phyloP scores from a whole-genome alignment of 2,113 vertebrate species.

The Anolis carolinensis region DNA sequence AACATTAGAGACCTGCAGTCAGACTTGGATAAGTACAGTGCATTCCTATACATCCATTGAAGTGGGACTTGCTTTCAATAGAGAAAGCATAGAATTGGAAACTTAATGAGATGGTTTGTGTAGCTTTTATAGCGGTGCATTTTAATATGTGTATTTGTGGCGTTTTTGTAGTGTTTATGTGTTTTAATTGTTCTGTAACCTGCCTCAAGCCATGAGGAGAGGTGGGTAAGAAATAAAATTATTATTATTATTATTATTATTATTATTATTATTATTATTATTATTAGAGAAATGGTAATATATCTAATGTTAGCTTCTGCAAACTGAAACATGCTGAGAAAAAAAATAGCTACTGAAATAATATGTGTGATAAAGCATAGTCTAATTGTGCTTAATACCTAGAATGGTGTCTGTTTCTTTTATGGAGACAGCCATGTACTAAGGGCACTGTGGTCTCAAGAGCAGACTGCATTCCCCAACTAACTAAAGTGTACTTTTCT shows the following conservation, averaged over 20 bases:
- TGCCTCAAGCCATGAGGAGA: too few relatives aligned
- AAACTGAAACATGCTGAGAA: not conserved
- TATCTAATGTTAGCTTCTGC: not conserved
- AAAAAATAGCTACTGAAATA: not conserved
- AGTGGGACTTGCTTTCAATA: not conserved
- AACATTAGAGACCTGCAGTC: too few relatives aligned
- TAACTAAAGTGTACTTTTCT: not conserved
- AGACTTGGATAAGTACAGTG: not conserved
- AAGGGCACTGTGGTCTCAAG: not conserved
- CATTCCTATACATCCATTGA: not conserved
- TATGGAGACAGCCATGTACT: not conserved
- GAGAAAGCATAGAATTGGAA: not conserved
- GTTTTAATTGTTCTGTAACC: too few relatives aligned
- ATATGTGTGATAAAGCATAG: not conserved
- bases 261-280: too few relatives aligned
- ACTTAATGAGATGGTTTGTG: not conserved
- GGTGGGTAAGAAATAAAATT: too few relatives aligned
- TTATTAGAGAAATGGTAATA: not conserved
- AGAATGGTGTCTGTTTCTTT: not conserved
- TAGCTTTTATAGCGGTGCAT: too few relatives aligned
- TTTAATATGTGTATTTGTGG: too few relatives aligned
- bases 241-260: too few relatives aligned
- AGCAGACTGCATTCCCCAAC: not conserved
- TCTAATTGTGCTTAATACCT: not conserved
- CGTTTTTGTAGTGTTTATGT: too few relatives aligned